Base-by-base conservation (phyloP, 2,113 vertebrate genomes). In the Laticauda laticaudata region DNA sequence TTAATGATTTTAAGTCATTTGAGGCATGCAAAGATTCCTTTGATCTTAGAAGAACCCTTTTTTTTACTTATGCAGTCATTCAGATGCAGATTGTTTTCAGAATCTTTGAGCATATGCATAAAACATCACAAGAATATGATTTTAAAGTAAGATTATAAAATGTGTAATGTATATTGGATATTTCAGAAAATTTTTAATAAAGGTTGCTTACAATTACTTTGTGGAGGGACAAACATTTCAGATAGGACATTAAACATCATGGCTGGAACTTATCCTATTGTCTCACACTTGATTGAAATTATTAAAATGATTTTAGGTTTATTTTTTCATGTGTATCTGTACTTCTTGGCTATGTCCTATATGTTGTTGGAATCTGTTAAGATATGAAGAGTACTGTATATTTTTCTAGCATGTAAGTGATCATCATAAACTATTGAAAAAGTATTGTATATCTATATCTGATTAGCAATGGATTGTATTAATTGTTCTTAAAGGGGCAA, bases 1-100 rank as follows among this genome's bases (percentile, higher is more conserved):
- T 90, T 90, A 43, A 93, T 56, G 53, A n/a, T 51, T 90, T 85
- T 90, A 81, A 93, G 88, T 92, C 29, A 90, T 86, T 89, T 39
- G 20, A 93, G 89, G 88, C 75, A 86, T 61, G 56, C 75, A 90
- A 87, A 54, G 53, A 53, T 85, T 90, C 55, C 56, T 93, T 93
- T 93, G 88, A 90, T 87, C 75, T 90, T n/a, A 39, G 39, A 86
- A 51, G 43, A 51, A 51, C 59, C n/a, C 57, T 26, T 61, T 59
- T 89, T 89, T 75, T 57, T 59, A 24, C 34, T 59, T 86, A 21
- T 86, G 59, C 24, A 90, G 54, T 86, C 29, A 86, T 61, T 86
- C 75, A 61, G 69, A 39, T 61, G 29, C 21, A 53, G 56, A 86
- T 23, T 14, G 43, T 90, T 90, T 93, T 90, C 55, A 61, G 43